Evolutionary conservation across 2,797 vertebrate species (phyloP).

Genomic region (Leontopithecus rosalia): DNA sequence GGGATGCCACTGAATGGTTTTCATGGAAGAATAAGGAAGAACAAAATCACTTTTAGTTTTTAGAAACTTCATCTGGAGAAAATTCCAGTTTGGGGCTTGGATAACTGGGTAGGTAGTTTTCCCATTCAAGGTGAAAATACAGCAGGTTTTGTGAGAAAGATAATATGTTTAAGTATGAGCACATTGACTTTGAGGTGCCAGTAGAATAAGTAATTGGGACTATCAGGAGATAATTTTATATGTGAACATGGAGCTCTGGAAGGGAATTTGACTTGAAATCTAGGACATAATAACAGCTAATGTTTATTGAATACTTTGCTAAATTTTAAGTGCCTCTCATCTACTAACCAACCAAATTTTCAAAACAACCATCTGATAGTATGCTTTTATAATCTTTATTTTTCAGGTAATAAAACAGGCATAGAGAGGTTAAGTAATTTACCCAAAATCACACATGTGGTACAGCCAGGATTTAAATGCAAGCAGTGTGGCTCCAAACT

Average conservation of each 20-base stretch:
- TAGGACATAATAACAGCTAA: not conserved
- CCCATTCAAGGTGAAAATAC: not conserved
- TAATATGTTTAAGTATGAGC: not conserved
- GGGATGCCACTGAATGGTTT: not conserved
- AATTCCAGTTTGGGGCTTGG: constrained; percentile 21
- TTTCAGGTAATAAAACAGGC: not conserved
- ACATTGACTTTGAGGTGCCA: not conserved
- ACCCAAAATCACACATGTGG: not conserved
- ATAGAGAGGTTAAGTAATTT: not conserved
- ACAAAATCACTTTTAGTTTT: constrained; percentile 28
- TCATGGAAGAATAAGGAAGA: constrained; percentile 10
- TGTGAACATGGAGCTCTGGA: not conserved
- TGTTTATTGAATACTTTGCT: not conserved
- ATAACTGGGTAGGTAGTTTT: not conserved
- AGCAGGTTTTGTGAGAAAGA: not conserved
- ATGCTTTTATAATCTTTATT: not conserved
- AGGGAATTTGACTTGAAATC: not conserved
- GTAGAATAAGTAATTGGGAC: not conserved
- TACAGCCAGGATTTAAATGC: not conserved
- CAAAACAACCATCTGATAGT: not conserved
- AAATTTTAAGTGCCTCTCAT: not conserved
- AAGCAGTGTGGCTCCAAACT: not conserved
- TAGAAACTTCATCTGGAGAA: constrained; percentile 26
- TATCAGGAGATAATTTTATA: not conserved
- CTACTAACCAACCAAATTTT: not conserved